Base-by-base conservation (phyloP, 2,113 vertebrate species). In the Myodes glareolus region DNA sequence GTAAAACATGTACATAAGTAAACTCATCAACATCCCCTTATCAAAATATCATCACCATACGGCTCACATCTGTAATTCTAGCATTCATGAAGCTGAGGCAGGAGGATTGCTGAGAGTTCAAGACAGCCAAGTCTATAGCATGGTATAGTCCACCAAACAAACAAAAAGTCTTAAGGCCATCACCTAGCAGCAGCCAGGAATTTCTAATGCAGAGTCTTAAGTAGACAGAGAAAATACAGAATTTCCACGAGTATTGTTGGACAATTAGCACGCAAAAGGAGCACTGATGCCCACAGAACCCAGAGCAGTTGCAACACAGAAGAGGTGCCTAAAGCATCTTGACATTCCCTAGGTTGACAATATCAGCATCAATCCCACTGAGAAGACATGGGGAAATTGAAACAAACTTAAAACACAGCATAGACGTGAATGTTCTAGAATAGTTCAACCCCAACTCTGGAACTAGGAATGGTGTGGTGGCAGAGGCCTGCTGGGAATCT, bases 1-100 rank as follows among this genome's bases (percentile, higher is more conserved):
- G 81, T 73, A 91, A 96, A 97, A 96, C 63, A 91, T 94, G 82
- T 93, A 25, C 86, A 94, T 95, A 96, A 97, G 87, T 88, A 97
- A 97, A 97, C 91, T 91, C 61, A 91, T 96, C 95, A 94, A 91
- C 87, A 96, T 91, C 86, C 91, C 89, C 97, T 96, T 94, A 97
- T 95, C 91, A 95, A 97, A 97, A 95, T 96, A 47, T 63, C 82
- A 92, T 86, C 68, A 91, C 52, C 73, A 70, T 7, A 4, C 8
- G 8, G 33, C 45, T 70, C 45, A 52, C 31, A 23, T 47, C 21
- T 70, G 19, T 36, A 68, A 88, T 70, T 36, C 6, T 25, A 88
- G 7, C 47, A 72, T 8, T 88, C 67, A 16, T 19, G 16, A 42
- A 5, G 25, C 36, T 73, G 68, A 73, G 25, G 67, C 36, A 31